Evolutionary conservation across 2,888 invertebrate species (phyloP).

Genomic region (Ormyrus rosae): DNA sequence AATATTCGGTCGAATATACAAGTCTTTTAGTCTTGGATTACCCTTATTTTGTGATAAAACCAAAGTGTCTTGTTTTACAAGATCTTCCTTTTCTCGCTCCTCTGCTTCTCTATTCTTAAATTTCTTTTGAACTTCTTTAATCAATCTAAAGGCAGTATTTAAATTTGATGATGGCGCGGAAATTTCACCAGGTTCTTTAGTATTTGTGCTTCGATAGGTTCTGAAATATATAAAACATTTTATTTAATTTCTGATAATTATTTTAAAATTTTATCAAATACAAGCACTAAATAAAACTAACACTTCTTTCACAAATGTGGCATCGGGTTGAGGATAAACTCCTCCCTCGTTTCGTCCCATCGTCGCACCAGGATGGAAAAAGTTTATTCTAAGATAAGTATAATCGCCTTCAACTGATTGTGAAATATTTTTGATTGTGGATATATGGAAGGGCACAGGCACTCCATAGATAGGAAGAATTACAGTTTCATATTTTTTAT

Average conservation of each 20-base stretch:
- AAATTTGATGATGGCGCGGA: constrained; percentile 96
- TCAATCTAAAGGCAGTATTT: constrained; percentile 96
- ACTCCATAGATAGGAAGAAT: constrained; percentile 97
- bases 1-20: constrained; percentile 99
- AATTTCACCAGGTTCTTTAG: constrained; percentile 97
- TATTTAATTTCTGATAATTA: no score
- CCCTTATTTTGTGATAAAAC: constrained; percentile 96
- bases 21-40: constrained; percentile 97
- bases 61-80: constrained; percentile 98
- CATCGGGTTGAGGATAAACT: constrained; percentile 94
- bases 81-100: constrained; percentile 98
- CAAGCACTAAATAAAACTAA: constrained; percentile 77
- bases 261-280: constrained; percentile 1
- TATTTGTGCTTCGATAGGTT: constrained; percentile 97
- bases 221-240: constrained; percentile 74
- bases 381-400: constrained; percentile 98
- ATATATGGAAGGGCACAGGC: constrained; percentile 98
- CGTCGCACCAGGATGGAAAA: constrained; percentile 98
- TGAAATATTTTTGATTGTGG: constrained; percentile 98
- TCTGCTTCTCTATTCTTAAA: constrained; percentile 99
- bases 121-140: constrained; percentile 99
- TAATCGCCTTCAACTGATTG: constrained; percentile 99
- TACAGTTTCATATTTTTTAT: constrained; percentile 98
- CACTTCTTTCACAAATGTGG: constrained; percentile 98
- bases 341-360: constrained; percentile 96